phyloP scores from a whole-genome alignment of 2,888 invertebrate species.

The Pherbina coryleti region DNA sequence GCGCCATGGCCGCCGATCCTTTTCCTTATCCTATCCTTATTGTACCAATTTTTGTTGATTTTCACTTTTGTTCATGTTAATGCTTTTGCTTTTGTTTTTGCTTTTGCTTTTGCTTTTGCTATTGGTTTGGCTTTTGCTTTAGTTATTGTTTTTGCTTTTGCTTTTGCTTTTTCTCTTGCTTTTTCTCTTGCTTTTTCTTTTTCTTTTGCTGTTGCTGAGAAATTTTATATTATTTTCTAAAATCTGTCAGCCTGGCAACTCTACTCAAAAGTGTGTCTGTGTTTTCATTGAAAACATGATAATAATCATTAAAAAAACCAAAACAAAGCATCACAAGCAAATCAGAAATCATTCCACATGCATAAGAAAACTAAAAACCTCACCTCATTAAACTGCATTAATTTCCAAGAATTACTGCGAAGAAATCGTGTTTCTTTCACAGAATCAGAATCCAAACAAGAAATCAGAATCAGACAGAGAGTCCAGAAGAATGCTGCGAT shows the following conservation, averaged over 20 bases:
- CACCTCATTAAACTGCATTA: conserved; percentile 57
- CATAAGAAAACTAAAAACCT: conserved; percentile 2
- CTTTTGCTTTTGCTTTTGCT: too few species aligned
- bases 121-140: too few species aligned
- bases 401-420: conserved; percentile 62
- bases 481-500: neutral
- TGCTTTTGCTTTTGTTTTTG: too few species aligned
- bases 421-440: conserved; percentile 35
- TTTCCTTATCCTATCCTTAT: too few species aligned
- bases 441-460: conserved; percentile 34
- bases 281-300: conserved; percentile 22
- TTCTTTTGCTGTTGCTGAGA: too few species aligned
- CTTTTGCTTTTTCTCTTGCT: too few species aligned
- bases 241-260: neutral
- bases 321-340: neutral
- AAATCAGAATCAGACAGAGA: neutral
- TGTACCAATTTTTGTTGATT: too few species aligned
- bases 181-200: too few species aligned
- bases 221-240: too few species aligned
- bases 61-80: too few species aligned
- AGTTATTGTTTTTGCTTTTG: too few species aligned
- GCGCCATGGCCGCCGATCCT: too few species aligned
- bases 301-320: conserved; percentile 6
- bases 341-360: conserved; percentile 14
- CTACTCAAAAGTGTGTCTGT: neutral